Evolutionary conservation across 2,797 vertebrate species (phyloP), one percentile per base, ranked within the genome.

Genomic region (Diplodus puntazzo): DNA sequence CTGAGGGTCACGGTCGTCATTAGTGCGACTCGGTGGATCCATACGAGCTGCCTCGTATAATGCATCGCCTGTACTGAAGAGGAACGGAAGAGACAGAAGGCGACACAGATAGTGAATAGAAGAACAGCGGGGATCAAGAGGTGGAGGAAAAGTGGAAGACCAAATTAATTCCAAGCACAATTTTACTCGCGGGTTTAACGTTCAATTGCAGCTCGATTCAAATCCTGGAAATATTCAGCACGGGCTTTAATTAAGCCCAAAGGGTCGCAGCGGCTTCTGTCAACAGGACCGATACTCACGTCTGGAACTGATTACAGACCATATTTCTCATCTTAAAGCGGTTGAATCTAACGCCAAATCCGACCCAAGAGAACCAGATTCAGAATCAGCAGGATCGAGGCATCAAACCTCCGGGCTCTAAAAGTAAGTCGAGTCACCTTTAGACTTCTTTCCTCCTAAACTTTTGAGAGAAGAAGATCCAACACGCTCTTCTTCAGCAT

Each of bases 1-100:
- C 60, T 27, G 48, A 61, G 78, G 89, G 76, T 79, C 81, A 58
- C 2, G 1, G 65, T 39, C 61, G 58, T 86, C 81, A 88, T 88
- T 88, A 87, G 64, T 17, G 2, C 55, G 59, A 79, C 50, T 68
- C 46, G 55, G 57, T 13, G 13, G 54, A 83, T 88, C 86, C 68
- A 76, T 88, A 69, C 7, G 43, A 11, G 16, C 64, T 25, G 80
- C 25, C 64, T 63, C 42, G 1, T 80, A 39, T 61, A 61, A 73
- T 75, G 70, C 53, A 83, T 75, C 52, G 10, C 48, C 34, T 49
- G 52, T 2, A 18, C 48, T 25, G n/a, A 60, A 25, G 52, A 75
- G 69, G 30, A 67, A 13, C 25, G 59, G 63, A 76, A 21, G 67
- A 71, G 72, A 66, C 27, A 70, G 46, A 45, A 57, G 60, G n/a